Conservation (phyloP, 2,113 vertebrate species). For the Hassar affinis region DNA sequence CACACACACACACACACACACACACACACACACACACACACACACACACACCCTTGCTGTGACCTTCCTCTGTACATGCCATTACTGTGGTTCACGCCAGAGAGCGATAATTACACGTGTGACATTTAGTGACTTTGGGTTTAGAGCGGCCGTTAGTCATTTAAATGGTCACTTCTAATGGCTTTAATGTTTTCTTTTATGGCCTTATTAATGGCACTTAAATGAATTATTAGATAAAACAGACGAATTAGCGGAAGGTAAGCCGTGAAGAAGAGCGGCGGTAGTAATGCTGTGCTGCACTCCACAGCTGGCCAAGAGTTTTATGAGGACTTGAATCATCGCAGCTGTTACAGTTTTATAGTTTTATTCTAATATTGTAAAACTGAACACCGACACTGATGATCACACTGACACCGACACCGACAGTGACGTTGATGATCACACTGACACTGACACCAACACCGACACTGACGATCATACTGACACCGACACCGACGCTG, state of each 20-base stretch:
- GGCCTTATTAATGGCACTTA: background rate
- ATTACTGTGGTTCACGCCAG: background rate
- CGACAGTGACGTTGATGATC: too few species aligned
- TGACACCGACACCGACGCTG: too few species aligned
- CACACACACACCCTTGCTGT: slow-evolving; percentile 18
- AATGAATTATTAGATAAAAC: slow-evolving; percentile 7
- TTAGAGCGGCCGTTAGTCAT: slow-evolving; percentile 18
- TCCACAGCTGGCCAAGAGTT: background rate
- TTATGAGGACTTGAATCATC: too few species aligned
- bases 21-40: slow-evolving; percentile 10
- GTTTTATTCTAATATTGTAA: too few species aligned
- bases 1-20: slow-evolving; percentile 14
- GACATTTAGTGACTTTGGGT: background rate
- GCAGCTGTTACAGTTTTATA: too few species aligned
- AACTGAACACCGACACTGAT: too few species aligned
- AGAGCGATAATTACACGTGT: background rate
- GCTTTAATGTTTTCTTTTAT: slow-evolving; percentile 4
- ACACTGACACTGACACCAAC: too few species aligned
- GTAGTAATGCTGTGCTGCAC: background rate
- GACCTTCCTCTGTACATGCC: slow-evolving; percentile 5
- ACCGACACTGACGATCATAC: too few species aligned
- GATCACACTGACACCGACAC: too few species aligned
- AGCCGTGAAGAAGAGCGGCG: background rate
- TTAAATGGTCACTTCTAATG: background rate
- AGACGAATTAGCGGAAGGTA: background rate